Evolutionary conservation across 2,888 invertebrate species (phyloP).

Genomic region (Cryptus armator): DNA sequence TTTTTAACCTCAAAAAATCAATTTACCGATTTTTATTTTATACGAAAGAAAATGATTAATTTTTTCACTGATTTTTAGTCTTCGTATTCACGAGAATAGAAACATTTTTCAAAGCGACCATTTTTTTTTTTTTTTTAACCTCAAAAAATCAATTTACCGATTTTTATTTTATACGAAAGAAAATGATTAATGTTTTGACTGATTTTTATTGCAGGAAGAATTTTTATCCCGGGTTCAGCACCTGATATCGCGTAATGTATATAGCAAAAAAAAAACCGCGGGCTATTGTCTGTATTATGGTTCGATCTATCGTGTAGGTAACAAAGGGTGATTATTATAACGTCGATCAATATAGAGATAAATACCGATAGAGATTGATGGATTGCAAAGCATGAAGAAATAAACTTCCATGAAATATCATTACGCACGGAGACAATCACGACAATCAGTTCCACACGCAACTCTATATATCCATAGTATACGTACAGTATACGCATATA

Average conservation of each 20-base stretch:
- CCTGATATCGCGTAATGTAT: not conserved
- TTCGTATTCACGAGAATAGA: not conserved
- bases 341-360: constrained; percentile 52
- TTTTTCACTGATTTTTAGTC: not conserved
- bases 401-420: constrained; percentile 50
- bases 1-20: not conserved
- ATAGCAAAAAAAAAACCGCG: constrained; percentile 17
- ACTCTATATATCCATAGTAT: not conserved
- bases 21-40: too few relatives aligned
- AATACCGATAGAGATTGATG: constrained; percentile 57
- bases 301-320: constrained; percentile 35
- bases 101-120: not conserved
- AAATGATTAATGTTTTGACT: not conserved
- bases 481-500: not conserved
- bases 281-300: constrained; percentile 22
- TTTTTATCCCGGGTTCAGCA: not conserved
- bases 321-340: constrained; percentile 61
- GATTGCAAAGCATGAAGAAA: constrained; percentile 63
- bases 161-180: not conserved
- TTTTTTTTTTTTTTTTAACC: not conserved
- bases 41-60: not conserved
- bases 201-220: not conserved
- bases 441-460: constrained; percentile 45
- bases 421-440: constrained; percentile 55
- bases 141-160: not conserved